Percentiles rank a stretch among this genome's conserved stretches.
Conservation (phyloP, 2,888 invertebrate species). For the Pseudococcus longispinus region DNA sequence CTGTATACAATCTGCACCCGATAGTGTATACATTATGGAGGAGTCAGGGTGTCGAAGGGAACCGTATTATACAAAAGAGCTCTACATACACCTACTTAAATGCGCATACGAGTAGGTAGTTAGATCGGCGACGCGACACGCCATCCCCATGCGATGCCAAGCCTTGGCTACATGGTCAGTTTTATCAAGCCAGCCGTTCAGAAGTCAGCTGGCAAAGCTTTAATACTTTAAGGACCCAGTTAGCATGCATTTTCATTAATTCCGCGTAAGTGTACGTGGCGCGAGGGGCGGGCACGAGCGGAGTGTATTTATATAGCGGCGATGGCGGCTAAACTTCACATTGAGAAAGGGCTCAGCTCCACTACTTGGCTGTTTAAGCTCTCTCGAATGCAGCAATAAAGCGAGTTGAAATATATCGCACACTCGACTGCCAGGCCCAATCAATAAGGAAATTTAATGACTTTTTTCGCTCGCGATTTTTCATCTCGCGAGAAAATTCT, state of each 20-base stretch:
- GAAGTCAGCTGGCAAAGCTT: background rate
- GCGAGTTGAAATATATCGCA: background rate
- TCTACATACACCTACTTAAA: background rate
- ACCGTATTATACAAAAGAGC: too few species aligned
- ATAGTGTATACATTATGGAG: background rate
- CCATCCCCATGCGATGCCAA: background rate
- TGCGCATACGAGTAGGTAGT: background rate
- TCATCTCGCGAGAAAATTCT: background rate
- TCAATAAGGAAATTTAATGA: background rate
- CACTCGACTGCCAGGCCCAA: background rate
- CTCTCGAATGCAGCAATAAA: background rate
- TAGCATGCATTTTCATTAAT: constrained; percentile 1
- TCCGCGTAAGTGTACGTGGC: too few species aligned
- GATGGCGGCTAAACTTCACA: background rate
- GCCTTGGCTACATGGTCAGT: background rate
- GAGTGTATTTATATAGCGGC: background rate
- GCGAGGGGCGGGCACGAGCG: background rate
- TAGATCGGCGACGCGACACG: background rate
- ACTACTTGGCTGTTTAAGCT: too few species aligned
- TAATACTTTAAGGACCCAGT: constrained; percentile 1
- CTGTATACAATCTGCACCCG: background rate
- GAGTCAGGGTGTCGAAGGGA: too few species aligned
- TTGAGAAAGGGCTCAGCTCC: too few species aligned
- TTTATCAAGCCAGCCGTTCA: background rate
- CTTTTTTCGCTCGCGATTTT: background rate